phyloP scores from a whole-genome alignment of 2,888 invertebrate genomes.

The Idaea straminata region DNA sequence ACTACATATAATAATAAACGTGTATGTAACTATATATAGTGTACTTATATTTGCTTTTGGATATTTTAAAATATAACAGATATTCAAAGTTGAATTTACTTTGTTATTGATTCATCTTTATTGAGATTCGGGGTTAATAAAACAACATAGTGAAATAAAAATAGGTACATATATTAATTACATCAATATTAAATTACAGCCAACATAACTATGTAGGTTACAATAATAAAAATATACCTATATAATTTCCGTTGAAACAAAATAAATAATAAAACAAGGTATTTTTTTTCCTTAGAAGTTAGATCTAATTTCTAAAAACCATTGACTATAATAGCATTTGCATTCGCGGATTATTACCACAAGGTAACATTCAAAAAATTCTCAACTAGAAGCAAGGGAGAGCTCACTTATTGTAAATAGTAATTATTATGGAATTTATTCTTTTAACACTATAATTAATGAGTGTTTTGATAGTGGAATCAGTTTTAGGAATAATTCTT shows the following conservation, averaged over 20 bases:
- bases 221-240: constrained; percentile 80
- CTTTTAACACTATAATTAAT: constrained; percentile 68
- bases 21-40: background rate
- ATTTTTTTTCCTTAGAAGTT: constrained; percentile 68
- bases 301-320: constrained; percentile 70
- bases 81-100: constrained; percentile 8
- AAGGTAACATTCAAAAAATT: constrained; percentile 75
- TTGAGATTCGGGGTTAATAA: constrained; percentile 34
- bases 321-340: constrained; percentile 74
- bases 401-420: constrained; percentile 70
- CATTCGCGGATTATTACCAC: constrained; percentile 56
- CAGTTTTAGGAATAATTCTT: constrained; percentile 16
- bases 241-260: constrained; percentile 78
- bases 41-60: constrained; percentile 4
- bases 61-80: constrained; percentile 1
- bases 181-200: constrained; percentile 80
- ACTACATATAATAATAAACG: background rate
- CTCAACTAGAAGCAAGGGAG: constrained; percentile 74
- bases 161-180: constrained; percentile 78
- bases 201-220: constrained; percentile 80
- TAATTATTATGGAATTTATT: constrained; percentile 76
- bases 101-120: background rate
- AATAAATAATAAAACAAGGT: constrained; percentile 80
- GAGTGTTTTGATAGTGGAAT: constrained; percentile 58
- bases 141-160: constrained; percentile 74